Conservation (phyloP, 2,797 vertebrate species). For the Falco peregrinus region DNA sequence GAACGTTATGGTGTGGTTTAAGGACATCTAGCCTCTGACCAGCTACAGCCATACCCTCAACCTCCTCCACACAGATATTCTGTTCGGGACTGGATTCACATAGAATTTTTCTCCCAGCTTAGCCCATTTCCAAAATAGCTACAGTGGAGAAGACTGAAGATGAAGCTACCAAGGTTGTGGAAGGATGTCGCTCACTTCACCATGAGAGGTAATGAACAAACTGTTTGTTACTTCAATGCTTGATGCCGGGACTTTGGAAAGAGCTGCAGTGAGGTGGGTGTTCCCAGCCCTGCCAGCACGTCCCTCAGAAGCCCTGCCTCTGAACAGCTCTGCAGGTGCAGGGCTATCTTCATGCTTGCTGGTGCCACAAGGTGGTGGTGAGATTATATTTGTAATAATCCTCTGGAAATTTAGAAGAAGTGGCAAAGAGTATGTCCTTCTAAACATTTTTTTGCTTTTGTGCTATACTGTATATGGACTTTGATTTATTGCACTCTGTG, state of each 20-base stretch:
- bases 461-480: fast-evolving
- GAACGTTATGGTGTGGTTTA: not conserved
- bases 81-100: not conserved
- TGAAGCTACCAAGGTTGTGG: not conserved
- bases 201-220: not conserved
- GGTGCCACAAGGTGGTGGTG: not conserved
- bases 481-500: not conserved
- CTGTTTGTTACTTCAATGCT: fast-evolving
- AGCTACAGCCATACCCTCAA: not conserved
- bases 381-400: not conserved
- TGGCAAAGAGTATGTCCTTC: not conserved
- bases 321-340: not conserved
- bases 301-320: not conserved
- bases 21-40: not conserved
- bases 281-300: fast-evolving
- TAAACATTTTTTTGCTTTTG: not conserved
- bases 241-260: not conserved
- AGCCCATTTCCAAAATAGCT: not conserved
- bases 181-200: not conserved
- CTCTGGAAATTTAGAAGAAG: not conserved
- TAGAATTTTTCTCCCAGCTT: not conserved
- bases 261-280: not conserved
- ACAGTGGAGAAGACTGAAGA: not conserved
- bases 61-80: not conserved
- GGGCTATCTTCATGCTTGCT: not conserved